Evolutionary conservation across 2,888 invertebrate species (phyloP).

Genomic region (Cheilosia pagana): DNA sequence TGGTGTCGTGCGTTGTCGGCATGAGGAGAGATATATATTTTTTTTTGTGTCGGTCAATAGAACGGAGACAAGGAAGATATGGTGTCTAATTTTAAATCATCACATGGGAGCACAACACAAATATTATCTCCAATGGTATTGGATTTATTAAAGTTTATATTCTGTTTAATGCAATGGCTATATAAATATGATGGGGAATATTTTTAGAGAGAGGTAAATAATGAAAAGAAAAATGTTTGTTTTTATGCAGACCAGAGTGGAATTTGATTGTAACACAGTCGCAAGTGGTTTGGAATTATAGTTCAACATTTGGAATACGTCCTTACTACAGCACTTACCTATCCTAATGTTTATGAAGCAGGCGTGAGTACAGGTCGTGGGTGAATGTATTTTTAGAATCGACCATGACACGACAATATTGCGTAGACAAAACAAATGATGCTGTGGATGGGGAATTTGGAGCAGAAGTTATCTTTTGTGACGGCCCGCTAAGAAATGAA

Average conservation of each 20-base stretch:
- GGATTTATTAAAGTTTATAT: constrained; percentile 16
- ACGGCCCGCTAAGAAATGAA: too few species aligned
- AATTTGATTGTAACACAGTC: not conserved
- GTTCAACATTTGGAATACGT: too few species aligned
- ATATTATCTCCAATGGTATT: constrained; percentile 29
- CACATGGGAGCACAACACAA: constrained; percentile 22
- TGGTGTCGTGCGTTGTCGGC: constrained; percentile 15
- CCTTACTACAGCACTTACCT: too few species aligned
- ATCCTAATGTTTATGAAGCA: too few species aligned
- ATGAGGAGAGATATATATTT: constrained; percentile 1
- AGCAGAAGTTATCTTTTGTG: too few species aligned
- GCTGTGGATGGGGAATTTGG: too few species aligned
- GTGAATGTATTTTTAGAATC: too few species aligned
- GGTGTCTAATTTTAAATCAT: constrained; percentile 39
- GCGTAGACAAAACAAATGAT: too few species aligned
- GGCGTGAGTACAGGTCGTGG: too few species aligned
- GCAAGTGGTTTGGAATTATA: not conserved
- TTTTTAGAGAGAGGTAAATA: not conserved
- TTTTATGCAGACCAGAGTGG: not conserved
- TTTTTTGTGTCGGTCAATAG: constrained; percentile 36
- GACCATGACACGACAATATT: too few species aligned
- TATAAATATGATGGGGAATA: not conserved
- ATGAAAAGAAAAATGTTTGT: not conserved
- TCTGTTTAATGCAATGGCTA: not conserved
- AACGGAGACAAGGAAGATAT: constrained; percentile 28